phyloP scores from a whole-genome alignment of 2,888 invertebrate genomes.

The Ectemnius continuus region DNA sequence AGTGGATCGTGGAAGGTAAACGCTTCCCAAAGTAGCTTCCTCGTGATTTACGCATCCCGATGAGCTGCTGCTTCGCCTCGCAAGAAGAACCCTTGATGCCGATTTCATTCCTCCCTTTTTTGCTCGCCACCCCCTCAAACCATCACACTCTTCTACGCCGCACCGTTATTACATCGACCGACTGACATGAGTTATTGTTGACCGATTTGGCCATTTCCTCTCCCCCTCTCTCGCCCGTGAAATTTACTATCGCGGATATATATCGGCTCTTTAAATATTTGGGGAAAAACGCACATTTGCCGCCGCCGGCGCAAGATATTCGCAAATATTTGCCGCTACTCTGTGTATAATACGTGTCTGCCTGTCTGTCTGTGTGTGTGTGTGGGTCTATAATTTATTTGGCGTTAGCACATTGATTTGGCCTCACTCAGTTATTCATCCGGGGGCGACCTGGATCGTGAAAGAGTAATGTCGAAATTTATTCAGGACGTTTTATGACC shows the following conservation, averaged over 20 bases:
- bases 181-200: not conserved
- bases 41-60: constrained; percentile 20
- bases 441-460: too few relatives aligned
- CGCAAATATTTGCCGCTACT: too few relatives aligned
- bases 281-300: too few relatives aligned
- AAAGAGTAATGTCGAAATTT: too few relatives aligned
- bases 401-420: too few relatives aligned
- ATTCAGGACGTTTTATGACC: too few relatives aligned
- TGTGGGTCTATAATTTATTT: too few relatives aligned
- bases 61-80: not conserved
- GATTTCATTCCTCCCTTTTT: constrained; percentile 1
- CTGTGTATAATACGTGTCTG: too few relatives aligned
- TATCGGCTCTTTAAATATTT: too few relatives aligned
- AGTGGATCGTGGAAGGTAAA: constrained; percentile 19
- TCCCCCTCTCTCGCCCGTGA: not conserved
- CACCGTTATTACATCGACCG: not conserved
- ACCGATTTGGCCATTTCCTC: not conserved
- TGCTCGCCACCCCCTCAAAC: not conserved
- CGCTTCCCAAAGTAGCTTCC: constrained; percentile 22
- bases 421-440: too few relatives aligned
- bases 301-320: too few relatives aligned
- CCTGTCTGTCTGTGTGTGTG: too few relatives aligned
- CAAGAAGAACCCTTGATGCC: not conserved
- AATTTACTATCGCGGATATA: not conserved
- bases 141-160: not conserved